Percentiles rank a stretch among this genome's conserved stretches.
Evolutionary conservation across 2,797 vertebrate genomes (phyloP).

Genomic region (Spinibarbus caldwelli): DNA sequence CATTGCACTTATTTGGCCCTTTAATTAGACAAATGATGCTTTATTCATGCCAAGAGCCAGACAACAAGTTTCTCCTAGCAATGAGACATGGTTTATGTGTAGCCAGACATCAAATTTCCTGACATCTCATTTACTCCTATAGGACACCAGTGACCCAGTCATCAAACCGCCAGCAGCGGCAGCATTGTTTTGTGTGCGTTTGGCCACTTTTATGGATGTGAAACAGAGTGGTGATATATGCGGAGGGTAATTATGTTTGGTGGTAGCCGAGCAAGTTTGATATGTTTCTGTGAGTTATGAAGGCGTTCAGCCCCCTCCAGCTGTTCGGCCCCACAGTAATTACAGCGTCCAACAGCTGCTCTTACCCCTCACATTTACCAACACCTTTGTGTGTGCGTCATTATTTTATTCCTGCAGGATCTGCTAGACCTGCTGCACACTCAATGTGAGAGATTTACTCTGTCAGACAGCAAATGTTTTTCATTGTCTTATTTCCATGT

Average conservation of each 20-base stretch:
- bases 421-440: neutral
- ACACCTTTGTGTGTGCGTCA: neutral
- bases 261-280: slow-evolving; percentile 21
- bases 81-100: slow-evolving; percentile 4
- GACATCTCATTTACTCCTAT: slow-evolving; percentile 34
- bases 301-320: neutral
- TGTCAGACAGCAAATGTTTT: neutral
- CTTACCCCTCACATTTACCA: neutral
- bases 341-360: slow-evolving; percentile 18
- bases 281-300: slow-evolving; percentile 30
- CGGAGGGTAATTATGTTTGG: slow-evolving; percentile 34
- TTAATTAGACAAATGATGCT: neutral
- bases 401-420: neutral
- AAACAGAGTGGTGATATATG: slow-evolving; percentile 9
- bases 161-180: slow-evolving; percentile 2
- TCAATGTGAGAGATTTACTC: neutral
- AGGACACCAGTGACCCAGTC: slow-evolving; percentile 4
- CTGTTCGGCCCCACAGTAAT: neutral
- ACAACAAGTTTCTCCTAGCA: neutral
- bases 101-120: neutral
- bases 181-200: neutral
- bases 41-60: neutral
- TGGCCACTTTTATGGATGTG: neutral
- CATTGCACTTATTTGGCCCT: neutral
- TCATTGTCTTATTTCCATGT: neutral